Evolutionary conservation across 2,113 vertebrate genomes (phyloP).

Genomic region (Gavia stellata): DNA sequence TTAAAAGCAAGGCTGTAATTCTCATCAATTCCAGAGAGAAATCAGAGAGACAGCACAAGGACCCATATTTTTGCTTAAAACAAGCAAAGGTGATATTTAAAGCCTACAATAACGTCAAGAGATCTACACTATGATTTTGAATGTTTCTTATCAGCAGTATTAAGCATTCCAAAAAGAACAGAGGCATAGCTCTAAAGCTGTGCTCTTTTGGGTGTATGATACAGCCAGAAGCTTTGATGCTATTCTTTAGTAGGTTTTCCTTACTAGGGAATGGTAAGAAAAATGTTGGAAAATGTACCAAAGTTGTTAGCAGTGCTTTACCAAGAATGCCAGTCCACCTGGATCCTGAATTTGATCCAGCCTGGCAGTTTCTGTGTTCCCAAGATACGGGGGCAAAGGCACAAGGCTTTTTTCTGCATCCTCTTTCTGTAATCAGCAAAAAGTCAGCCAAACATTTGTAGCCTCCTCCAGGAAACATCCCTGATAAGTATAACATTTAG

Average conservation of each 20-base stretch:
- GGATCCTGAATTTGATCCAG: background rate
- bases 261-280: background rate
- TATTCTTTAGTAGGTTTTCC: background rate
- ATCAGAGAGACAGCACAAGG: background rate
- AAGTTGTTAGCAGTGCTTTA: background rate
- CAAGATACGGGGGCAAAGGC: background rate
- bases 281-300: background rate
- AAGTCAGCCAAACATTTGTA: constrained; percentile 23
- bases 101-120: background rate
- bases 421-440: constrained; percentile 32
- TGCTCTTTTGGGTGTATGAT: background rate
- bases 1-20: background rate
- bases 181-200: background rate
- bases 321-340: background rate
- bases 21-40: background rate
- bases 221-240: background rate
- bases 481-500: constrained; percentile 19
- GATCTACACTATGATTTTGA: background rate
- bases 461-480: constrained; percentile 19
- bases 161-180: background rate
- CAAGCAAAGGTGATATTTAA: background rate
- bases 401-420: background rate
- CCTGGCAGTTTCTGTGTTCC: background rate
- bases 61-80: background rate
- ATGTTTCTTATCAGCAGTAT: background rate